phyloP scores from a whole-genome alignment of 2,888 invertebrate species.

The Coecobrya sp. region DNA sequence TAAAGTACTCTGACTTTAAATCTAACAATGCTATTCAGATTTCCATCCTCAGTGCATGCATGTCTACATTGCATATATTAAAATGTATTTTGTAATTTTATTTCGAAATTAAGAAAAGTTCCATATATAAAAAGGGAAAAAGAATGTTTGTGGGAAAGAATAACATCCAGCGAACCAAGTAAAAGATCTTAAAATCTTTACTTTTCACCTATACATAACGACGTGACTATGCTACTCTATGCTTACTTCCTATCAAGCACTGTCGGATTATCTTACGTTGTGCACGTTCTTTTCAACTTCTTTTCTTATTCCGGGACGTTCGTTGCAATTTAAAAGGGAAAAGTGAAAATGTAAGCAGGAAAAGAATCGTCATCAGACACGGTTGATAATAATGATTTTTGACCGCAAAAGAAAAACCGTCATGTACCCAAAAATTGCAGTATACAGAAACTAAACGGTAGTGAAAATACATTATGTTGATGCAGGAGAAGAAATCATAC shows the following conservation, averaged over 20 bases:
- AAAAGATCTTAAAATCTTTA: conserved; percentile 7
- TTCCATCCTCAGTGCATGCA: too few relatives aligned
- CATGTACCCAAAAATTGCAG: conserved; percentile 1
- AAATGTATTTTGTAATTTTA: too few relatives aligned
- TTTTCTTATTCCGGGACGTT: conserved; percentile 12
- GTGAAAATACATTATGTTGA: background rate
- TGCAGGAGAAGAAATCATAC: background rate
- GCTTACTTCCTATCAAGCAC: too few relatives aligned
- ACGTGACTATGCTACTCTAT: background rate
- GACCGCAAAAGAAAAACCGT: conserved; percentile 12
- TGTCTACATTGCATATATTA: too few relatives aligned
- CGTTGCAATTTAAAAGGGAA: conserved; percentile 26
- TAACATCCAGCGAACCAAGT: background rate
- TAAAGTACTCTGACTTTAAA: too few relatives aligned
- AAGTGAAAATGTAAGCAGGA: conserved; percentile 31
- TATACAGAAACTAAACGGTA: background rate
- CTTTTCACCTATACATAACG: background rate
- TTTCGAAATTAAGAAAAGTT: too few relatives aligned
- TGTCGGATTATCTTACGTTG: conserved; percentile 46
- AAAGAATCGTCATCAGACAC: conserved; percentile 53
- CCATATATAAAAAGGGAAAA: too few relatives aligned
- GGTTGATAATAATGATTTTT: conserved; percentile 78
- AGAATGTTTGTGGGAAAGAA: conserved; percentile 1
- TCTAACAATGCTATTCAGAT: too few relatives aligned
- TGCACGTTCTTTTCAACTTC: conserved; percentile 54